Base-by-base conservation (phyloP, 2,888 invertebrate species). In the Troides aeacus region DNA sequence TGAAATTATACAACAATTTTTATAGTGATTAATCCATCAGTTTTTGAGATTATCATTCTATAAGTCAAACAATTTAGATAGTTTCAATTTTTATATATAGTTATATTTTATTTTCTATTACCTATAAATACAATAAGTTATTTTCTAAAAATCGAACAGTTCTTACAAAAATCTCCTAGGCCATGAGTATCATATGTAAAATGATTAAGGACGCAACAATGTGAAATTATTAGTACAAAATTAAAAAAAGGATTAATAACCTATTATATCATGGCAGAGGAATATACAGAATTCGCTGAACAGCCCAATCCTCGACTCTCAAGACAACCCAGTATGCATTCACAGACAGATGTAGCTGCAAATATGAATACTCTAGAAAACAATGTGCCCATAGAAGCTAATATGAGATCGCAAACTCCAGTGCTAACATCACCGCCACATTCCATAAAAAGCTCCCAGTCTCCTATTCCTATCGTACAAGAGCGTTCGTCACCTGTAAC, bases 81-180 rank as follows among this genome's bases (percentile, higher is more conserved):
- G 12, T 46, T 3, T 46, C 15, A 15, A 2, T 46, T 12, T 10
- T 15, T 46, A 46, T 3, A 46, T 3, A 2, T 15, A 12, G 15
- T 15, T 46, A 15, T 1, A 15, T 10, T 46, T 10, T 10, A 46
- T 15, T 12, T 15, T 46, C 4, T 56, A 56, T n/a, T n/a, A n/a
- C 18, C 21, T 12, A 23, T 15, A 58, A n/a, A 58, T 57, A 21
- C 12, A 58, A 23, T 6, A 58, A 23, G 7, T 58, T 58, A 7
- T 58, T 58, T 58, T 67, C 23, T 21, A 24, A 69, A 56, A 61
- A 62, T 66, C n/a, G 36, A 65, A 69, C 50, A 23, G 46, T 66
- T 58, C 24, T 12, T 62, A 24, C 3, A 21, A 17, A 64, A 79
- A 82, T 88, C 89, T 71, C 80, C 74, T 76, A 67, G 87, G 89